Evolutionary conservation across 2,888 invertebrate genomes (phyloP).

Genomic region (Ectemnius cavifrons): DNA sequence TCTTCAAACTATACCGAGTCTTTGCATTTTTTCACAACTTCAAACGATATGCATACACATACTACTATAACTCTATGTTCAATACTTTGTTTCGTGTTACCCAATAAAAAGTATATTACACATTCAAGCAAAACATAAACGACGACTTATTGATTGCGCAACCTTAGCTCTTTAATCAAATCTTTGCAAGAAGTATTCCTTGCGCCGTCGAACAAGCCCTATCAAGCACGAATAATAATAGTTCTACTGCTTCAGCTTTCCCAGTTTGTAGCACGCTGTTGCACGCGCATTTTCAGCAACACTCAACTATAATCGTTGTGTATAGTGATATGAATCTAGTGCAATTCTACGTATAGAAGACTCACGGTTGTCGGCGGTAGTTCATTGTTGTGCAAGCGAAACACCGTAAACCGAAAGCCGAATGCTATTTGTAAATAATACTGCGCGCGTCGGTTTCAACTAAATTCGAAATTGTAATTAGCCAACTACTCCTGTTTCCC

Average conservation of each 20-base stretch:
- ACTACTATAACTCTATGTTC: slow-evolving; percentile 34
- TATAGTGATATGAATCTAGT: neutral
- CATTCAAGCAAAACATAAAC: slow-evolving; percentile 44
- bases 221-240: neutral
- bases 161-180: slow-evolving; percentile 29
- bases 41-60: slow-evolving; percentile 32
- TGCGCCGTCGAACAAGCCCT: neutral
- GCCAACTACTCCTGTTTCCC: too few species aligned
- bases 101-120: slow-evolving; percentile 55
- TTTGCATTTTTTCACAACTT: slow-evolving; percentile 56
- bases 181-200: neutral
- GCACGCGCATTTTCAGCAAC: neutral
- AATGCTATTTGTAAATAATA: too few species aligned
- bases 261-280: neutral
- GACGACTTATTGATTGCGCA: slow-evolving; percentile 37
- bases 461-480: slow-evolving; percentile 1
- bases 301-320: neutral
- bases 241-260: neutral
- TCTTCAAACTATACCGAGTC: slow-evolving; percentile 40
- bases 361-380: too few species aligned
- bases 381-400: neutral
- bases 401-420: too few species aligned
- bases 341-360: neutral
- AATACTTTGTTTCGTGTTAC: slow-evolving; percentile 57
- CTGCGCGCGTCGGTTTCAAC: too few species aligned